Percentiles rank a stretch among this genome's conserved stretches.
Evolutionary conservation across 2,113 vertebrate genomes (phyloP).

Genomic region (Gorilla gorilla): DNA sequence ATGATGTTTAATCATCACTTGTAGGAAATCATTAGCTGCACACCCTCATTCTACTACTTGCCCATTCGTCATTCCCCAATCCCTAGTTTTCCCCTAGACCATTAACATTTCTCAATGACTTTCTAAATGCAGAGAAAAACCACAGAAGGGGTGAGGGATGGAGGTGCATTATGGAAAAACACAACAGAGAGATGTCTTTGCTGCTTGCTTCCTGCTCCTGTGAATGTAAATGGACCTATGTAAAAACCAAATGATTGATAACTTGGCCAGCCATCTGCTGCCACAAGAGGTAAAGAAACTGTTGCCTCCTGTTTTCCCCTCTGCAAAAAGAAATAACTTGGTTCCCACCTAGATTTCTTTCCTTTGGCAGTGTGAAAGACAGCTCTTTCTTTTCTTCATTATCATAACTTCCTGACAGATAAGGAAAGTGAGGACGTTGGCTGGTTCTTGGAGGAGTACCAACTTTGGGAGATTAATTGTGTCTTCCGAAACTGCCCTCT

Average conservation of each 20-base stretch:
- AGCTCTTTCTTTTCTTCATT: background rate
- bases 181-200: slow-evolving; percentile 62
- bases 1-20: slow-evolving; percentile 84
- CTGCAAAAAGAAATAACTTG: slow-evolving; percentile 1
- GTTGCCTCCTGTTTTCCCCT: background rate
- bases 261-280: slow-evolving; percentile 45
- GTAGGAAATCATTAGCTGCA: slow-evolving; percentile 86
- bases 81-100: slow-evolving; percentile 76
- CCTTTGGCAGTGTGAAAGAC: no score
- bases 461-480: background rate
- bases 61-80: slow-evolving; percentile 85
- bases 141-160: slow-evolving; percentile 73
- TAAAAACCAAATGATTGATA: slow-evolving; percentile 53
- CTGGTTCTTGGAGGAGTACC: background rate
- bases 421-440: background rate
- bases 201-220: slow-evolving; percentile 30
- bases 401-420: background rate
- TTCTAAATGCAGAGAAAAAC: slow-evolving; percentile 79
- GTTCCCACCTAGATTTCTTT: background rate
- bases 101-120: slow-evolving; percentile 84
- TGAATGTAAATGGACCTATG: slow-evolving; percentile 57
- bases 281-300: background rate
- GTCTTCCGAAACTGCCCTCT: background rate
- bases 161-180: slow-evolving; percentile 67
- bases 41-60: slow-evolving; percentile 73